Base-by-base conservation (phyloP, 1,140 invertebrate genomes). In the Coboldia fuscipes region DNA sequence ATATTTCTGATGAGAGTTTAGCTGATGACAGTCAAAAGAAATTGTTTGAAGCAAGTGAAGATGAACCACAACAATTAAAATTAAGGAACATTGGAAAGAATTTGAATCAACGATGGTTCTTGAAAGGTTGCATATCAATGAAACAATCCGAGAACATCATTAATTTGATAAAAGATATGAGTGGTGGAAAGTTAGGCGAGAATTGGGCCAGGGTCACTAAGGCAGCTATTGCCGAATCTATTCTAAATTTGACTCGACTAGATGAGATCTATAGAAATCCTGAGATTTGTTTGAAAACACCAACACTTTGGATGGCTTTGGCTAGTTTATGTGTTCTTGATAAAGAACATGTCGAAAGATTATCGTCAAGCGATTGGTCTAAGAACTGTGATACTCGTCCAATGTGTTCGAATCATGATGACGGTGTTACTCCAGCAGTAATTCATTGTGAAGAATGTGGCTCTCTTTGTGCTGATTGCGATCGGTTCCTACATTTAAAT, bases 331-430 rank as follows among this genome's bases (percentile, higher is more conserved):
- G 89, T 58, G 83, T 96, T 3, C 61, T 93, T 18, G 81, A 93
- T 45, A 73, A 78, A 22, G 83, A 92, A 40, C 85, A 94, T 50
- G 83, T 89, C 0, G 85, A 92, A 45, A 32, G 30, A 20, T 54
- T 82, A 1, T 77, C 75, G 2, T 75, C 75, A 4, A 69, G 68
- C 9, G 71, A 75, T 39, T 75, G 72, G 63, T 58, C 63, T n/a
- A 64, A 66, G 38, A 35, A 50, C 6, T 54, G 49, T 29, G 50
- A 56, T 18, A 51, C 50, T 0, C 51, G 61, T 1, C 54, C 61
- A 5, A 75, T 77, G 20, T 98, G 93, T 60, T 77, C 69, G 32
- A 98, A 98, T 56, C 93, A 98, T 52, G 93, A 98, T 51, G 93
- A 98, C 52, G 84, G 85, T 2, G 75, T 86, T 47, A 98, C 92